A percentile compares a stretch with the other conserved stretches of the same genome.
These are phyloP conservation scores for Syrista parreyssii DNA, from an alignment of 2,888 invertebrate species.

Conservation along the genomic window DNA sequence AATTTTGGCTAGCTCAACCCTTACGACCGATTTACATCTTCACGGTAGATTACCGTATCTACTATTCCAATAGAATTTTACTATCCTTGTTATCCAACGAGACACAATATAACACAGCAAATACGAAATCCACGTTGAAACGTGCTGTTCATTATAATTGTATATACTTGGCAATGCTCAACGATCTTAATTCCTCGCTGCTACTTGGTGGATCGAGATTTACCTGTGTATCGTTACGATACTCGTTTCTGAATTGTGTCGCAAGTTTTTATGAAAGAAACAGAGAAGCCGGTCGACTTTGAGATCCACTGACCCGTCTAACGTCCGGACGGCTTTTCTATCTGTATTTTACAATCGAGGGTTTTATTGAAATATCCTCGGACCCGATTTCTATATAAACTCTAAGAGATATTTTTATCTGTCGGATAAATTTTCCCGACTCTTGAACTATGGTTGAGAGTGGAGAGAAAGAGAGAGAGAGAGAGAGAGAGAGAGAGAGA, in stretches of 20 bases:
- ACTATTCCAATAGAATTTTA: not conserved
- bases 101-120: too few species aligned
- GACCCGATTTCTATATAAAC: constrained; percentile 46
- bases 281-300: constrained; percentile 38
- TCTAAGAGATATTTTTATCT: constrained; percentile 61
- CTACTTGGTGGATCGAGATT: not conserved
- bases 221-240: not conserved
- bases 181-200: not conserved
- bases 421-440: constrained; percentile 57
- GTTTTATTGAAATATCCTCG: constrained; percentile 60
- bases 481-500: too few species aligned
- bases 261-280: not conserved
- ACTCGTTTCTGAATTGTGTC: not conserved
- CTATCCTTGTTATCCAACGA: not conserved
- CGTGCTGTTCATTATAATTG: not conserved
- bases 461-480: constrained; percentile 16
- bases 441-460: constrained; percentile 18
- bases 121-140: not conserved
- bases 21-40: not conserved
- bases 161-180: not conserved
- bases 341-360: constrained; percentile 56
- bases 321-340: constrained; percentile 49
- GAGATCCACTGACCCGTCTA: constrained; percentile 56
- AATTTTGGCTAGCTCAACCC: not conserved
- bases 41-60: not conserved